These are phyloP conservation scores for Neoscelio sp. DNA, from an alignment of 2,888 invertebrate species.

Conservation along the genomic window DNA sequence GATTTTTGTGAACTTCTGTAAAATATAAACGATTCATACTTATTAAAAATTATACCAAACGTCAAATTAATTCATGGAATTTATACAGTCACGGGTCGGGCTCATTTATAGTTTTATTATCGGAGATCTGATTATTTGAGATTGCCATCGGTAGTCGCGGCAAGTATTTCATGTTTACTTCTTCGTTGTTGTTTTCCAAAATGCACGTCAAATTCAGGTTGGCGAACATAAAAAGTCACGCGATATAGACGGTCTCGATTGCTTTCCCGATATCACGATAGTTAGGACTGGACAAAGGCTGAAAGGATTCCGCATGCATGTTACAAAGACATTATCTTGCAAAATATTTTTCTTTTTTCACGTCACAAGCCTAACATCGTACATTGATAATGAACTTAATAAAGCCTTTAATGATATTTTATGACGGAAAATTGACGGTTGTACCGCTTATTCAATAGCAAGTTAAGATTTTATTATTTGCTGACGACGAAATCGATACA, in stretches of 20 bases:
- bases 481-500: conserved; percentile 32
- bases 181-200: conserved; percentile 52
- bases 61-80: conserved; percentile 5
- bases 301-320: conserved; percentile 63
- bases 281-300: conserved; percentile 60
- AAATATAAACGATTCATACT: too few relatives aligned
- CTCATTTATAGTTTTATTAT: conserved; percentile 50
- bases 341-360: conserved; percentile 47
- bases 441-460: not conserved
- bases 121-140: conserved; percentile 41
- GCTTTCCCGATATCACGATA: conserved; percentile 67
- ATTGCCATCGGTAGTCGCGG: conserved; percentile 35
- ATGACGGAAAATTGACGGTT: conserved; percentile 61
- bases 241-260: conserved; percentile 67
- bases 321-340: conserved; percentile 65
- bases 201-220: conserved; percentile 59
- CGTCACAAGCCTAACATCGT: conserved; percentile 24
- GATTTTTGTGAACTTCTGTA: too few relatives aligned
- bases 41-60: too few relatives aligned
- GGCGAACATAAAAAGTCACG: conserved; percentile 66
- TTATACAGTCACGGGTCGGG: too few relatives aligned
- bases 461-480: conserved; percentile 5
- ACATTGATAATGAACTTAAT: conserved; percentile 58
- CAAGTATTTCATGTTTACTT: conserved; percentile 44
- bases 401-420: conserved; percentile 63